Evolutionary conservation across 2,888 invertebrate genomes (phyloP).

Genomic region (Drosophila borealis): DNA sequence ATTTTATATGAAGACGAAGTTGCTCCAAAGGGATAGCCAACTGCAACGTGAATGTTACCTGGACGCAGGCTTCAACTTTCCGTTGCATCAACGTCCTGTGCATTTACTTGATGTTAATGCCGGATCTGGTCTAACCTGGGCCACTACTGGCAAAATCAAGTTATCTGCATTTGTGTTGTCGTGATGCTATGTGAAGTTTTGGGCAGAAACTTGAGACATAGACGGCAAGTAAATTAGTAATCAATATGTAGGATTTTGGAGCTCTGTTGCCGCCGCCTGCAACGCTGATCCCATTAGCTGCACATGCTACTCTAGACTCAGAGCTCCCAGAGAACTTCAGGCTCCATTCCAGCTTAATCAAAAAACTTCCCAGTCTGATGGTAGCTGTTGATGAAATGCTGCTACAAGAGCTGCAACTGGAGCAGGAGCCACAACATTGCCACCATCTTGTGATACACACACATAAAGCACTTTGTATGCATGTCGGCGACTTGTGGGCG

Average conservation of each 20-base stretch:
- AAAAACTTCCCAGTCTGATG: conserved; percentile 64
- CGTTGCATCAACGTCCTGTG: conserved; percentile 11
- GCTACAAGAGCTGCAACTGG: not conserved
- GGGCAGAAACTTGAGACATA: conserved; percentile 26
- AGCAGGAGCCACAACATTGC: conserved; percentile 29
- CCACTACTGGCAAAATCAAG: conserved; percentile 48
- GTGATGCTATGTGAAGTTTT: conserved; percentile 46
- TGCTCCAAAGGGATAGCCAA: conserved; percentile 10
- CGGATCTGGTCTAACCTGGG: conserved; percentile 34
- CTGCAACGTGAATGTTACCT: conserved; percentile 46
- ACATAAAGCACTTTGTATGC: conserved; percentile 79
- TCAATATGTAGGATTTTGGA: conserved; percentile 59
- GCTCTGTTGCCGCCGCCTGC: conserved; percentile 20
- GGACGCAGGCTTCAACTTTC: conserved; percentile 53
- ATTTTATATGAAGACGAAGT: conserved; percentile 71
- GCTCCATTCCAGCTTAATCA: conserved; percentile 63
- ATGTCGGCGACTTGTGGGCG: conserved; percentile 57
- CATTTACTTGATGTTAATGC: conserved; percentile 48
- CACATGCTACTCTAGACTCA: conserved; percentile 30
- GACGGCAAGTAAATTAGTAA: conserved; percentile 66
- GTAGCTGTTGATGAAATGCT: conserved; percentile 62
- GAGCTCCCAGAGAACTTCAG: conserved; percentile 45
- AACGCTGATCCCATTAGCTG: conserved; percentile 57
- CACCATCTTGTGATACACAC: conserved; percentile 61
- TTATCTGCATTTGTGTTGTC: conserved; percentile 57